These are phyloP conservation scores for Poeciliopsis infans DNA, from an alignment of 2,797 vertebrate genomes.

Conservation along the genomic window DNA sequence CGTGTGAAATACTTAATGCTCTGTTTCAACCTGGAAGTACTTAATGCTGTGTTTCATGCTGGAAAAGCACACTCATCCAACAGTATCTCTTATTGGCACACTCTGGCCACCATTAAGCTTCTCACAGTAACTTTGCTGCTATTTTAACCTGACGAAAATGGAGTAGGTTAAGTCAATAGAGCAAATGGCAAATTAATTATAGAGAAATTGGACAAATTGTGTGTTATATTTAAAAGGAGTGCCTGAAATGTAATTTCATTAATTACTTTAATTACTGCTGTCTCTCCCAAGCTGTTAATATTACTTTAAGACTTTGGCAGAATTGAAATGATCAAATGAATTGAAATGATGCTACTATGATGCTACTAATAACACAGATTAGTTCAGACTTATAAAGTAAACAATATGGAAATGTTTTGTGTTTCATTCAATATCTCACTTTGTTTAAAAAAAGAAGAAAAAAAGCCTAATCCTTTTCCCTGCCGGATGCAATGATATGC, in stretches of 20 bases:
- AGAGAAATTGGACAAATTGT: slow-evolving; percentile 27
- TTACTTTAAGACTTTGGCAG: slow-evolving; percentile 26
- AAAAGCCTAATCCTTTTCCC: slow-evolving; percentile 17
- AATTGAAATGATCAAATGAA: slow-evolving; percentile 40
- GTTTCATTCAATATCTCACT: slow-evolving; percentile 24
- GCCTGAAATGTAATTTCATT: slow-evolving; percentile 40
- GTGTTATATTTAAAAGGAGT: slow-evolving; percentile 24
- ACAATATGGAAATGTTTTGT: slow-evolving; percentile 11
- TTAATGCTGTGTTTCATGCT: background rate
- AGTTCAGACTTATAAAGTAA: slow-evolving; percentile 25
- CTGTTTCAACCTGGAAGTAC: slow-evolving; percentile 3
- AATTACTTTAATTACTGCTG: slow-evolving; percentile 51
- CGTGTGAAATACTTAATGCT: slow-evolving; percentile 5
- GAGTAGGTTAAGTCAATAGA: slow-evolving; percentile 28
- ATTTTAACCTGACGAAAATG: slow-evolving; percentile 32
- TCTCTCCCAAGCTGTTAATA: slow-evolving; percentile 39
- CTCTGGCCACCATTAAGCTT: slow-evolving; percentile 19
- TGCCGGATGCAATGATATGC: slow-evolving; percentile 1
- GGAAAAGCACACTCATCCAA: slow-evolving; percentile 16
- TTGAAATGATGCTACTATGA: too few species aligned
- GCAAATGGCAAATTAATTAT: slow-evolving; percentile 42
- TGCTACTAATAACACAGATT: slow-evolving; percentile 43
- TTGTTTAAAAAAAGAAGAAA: slow-evolving; percentile 1
- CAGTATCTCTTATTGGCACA: slow-evolving; percentile 17
- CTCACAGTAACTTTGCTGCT: slow-evolving; percentile 26